Conservation (phyloP, 2,113 vertebrate genomes). For the Elanus axillaris region DNA sequence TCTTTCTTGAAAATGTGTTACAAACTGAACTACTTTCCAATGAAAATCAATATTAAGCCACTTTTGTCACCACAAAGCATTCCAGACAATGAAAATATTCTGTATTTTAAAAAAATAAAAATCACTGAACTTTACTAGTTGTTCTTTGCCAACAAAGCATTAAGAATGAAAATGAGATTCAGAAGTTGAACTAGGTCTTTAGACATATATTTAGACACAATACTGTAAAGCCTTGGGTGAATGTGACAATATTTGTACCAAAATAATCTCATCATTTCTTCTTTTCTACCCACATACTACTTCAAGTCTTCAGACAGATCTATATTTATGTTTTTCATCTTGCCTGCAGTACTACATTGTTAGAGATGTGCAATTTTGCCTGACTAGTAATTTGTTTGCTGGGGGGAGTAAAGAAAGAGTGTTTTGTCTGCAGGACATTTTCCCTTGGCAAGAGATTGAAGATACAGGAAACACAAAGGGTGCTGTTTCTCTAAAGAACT, state of each 20-base stretch:
- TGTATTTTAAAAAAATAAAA: neutral
- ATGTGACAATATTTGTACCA: neutral
- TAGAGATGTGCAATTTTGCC: neutral
- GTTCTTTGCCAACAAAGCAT: neutral
- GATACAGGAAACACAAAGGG: neutral
- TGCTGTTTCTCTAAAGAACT: neutral
- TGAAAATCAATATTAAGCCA: neutral
- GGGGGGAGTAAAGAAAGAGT: neutral
- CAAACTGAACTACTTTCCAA: neutral
- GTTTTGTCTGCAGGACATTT: neutral
- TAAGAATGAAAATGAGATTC: neutral
- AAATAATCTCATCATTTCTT: neutral
- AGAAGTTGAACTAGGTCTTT: neutral
- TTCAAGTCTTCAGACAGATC: neutral
- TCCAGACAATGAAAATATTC: neutral
- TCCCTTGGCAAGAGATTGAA: neutral
- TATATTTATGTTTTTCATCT: neutral
- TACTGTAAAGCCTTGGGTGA: neutral
- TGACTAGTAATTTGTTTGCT: neutral
- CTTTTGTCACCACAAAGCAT: neutral
- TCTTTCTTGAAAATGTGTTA: neutral
- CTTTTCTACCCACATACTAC: neutral
- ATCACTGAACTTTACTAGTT: neutral
- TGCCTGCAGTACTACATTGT: neutral
- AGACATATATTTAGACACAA: too few species aligned